phyloP scores from a whole-genome alignment of 53 echinoderm and acorn worm species.

The Echinometra lucunter region DNA sequence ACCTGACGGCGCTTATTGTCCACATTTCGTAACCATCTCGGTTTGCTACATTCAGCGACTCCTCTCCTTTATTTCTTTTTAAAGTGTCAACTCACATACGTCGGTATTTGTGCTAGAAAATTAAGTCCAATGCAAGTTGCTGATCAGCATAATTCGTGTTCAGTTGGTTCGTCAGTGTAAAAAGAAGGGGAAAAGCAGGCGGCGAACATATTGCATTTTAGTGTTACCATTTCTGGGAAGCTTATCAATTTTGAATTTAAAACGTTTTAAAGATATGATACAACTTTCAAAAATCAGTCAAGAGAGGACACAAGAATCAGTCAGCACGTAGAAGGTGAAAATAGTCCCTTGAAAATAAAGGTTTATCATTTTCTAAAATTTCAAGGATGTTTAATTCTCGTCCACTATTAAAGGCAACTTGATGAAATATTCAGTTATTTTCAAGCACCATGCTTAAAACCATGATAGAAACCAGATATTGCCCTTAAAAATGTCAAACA shows the following conservation, averaged over 20 bases:
- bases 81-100: neutral
- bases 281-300: neutral
- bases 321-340: too few species aligned
- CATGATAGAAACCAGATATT: neutral
- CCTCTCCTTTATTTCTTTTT: neutral
- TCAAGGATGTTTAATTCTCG: too few species aligned
- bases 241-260: neutral
- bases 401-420: too few species aligned
- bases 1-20: neutral
- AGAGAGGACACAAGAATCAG: neutral
- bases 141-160: neutral
- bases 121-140: neutral
- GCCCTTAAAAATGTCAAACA: neutral
- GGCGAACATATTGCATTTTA: neutral
- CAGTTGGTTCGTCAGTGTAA: neutral
- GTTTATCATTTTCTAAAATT: too few species aligned
- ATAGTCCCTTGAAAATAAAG: too few species aligned
- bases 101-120: neutral
- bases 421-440: neutral
- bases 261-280: neutral
- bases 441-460: neutral
- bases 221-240: neutral
- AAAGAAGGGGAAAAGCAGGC: too few species aligned
- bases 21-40: neutral
- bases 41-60: neutral